Evolutionary conservation across 2,797 vertebrate genomes (phyloP).

Genomic region (Anabacerthia variegaticeps): DNA sequence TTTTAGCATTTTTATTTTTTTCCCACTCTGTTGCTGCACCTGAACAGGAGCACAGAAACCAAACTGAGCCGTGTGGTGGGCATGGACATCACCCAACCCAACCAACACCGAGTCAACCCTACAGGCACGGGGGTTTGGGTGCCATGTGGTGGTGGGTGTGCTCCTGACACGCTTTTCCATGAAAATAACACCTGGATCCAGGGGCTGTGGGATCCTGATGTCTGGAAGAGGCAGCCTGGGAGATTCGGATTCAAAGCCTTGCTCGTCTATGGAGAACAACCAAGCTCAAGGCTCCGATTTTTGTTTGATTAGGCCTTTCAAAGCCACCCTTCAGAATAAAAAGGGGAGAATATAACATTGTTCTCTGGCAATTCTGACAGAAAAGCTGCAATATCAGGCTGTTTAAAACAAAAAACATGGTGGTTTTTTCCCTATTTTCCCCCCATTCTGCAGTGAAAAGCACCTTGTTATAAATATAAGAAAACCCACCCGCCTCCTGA

Average conservation of each 20-base stretch:
- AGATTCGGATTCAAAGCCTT: background rate
- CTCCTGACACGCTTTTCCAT: background rate
- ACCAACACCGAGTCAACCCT: background rate
- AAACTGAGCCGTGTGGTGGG: background rate
- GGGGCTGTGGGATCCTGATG: rapidly evolving
- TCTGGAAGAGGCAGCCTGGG: background rate
- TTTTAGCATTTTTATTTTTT: background rate
- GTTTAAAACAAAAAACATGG: slow-evolving; percentile 25
- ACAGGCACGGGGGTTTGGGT: rapidly evolving
- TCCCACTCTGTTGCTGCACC: background rate
- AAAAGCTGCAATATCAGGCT: background rate
- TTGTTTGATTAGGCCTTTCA: slow-evolving; percentile 39
- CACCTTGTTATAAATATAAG: background rate
- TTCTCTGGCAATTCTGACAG: background rate
- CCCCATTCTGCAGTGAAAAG: background rate
- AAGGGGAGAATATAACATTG: background rate
- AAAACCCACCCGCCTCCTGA: background rate
- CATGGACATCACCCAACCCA: rapidly evolving
- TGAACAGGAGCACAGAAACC: background rate
- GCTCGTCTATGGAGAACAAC: background rate
- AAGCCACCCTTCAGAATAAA: background rate
- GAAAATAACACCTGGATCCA: rapidly evolving
- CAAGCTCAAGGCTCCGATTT: background rate
- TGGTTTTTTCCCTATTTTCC: rapidly evolving
- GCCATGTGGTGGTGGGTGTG: rapidly evolving